Percentiles rank a stretch among this genome's conserved stretches.
Conservation (phyloP, 2,888 invertebrate species). For the Spialia ferax region DNA sequence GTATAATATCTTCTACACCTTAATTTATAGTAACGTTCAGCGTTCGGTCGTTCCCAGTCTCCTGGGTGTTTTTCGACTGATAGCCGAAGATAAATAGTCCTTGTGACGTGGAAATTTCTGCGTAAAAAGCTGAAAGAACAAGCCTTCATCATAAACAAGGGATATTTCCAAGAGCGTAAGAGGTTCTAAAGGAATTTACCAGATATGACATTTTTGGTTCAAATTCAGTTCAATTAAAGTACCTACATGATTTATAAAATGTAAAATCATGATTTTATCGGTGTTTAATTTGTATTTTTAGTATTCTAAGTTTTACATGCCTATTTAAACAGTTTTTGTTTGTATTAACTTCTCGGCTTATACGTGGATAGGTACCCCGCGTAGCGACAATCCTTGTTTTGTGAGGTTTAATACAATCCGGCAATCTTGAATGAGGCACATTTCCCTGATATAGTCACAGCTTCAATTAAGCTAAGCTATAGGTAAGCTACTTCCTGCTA, state of each 20-base stretch:
- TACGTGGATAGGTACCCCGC: no score
- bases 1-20: conserved; percentile 1
- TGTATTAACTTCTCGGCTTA: no score
- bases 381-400: no score
- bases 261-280: no score
- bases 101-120: conserved; percentile 23
- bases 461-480: not conserved
- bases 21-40: conserved; percentile 30
- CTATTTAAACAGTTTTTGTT: no score
- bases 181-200: not conserved
- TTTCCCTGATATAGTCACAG: not conserved
- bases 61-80: conserved; percentile 35
- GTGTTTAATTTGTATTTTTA: no score
- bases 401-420: no score
- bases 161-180: not conserved
- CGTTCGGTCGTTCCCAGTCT: conserved; percentile 18
- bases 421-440: no score
- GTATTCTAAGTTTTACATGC: no score
- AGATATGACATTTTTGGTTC: no score
- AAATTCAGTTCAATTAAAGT: no score
- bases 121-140: conserved; percentile 16
- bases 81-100: conserved; percentile 30
- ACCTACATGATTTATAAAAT: no score
- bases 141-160: conserved; percentile 5
- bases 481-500: not conserved